Evolutionary conservation across 2,888 invertebrate genomes (phyloP).

Genomic region (Parnassius apollo): DNA sequence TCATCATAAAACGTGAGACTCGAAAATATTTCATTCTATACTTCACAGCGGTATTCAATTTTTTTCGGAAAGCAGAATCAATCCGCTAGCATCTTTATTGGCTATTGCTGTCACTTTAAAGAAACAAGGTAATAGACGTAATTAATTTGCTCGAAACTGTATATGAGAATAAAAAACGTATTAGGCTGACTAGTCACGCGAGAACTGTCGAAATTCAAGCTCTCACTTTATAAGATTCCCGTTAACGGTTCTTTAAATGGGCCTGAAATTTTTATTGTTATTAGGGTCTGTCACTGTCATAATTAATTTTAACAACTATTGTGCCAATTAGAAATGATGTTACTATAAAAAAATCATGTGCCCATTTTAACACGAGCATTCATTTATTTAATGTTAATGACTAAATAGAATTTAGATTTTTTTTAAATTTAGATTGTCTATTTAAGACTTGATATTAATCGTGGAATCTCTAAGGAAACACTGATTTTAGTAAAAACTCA

Average conservation of each 20-base stretch:
- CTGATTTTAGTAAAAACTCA: no score
- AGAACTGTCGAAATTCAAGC: slow-evolving; percentile 59
- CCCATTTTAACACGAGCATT: no score
- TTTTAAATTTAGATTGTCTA: no score
- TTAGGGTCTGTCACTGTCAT: slow-evolving; percentile 30
- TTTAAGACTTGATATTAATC: no score
- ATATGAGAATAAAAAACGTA: slow-evolving; percentile 53
- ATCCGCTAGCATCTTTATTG: slow-evolving; percentile 47
- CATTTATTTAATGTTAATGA: no score
- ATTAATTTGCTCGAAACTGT: slow-evolving; percentile 62
- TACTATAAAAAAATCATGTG: no score
- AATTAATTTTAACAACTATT: slow-evolving; percentile 10
- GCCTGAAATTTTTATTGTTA: slow-evolving; percentile 31
- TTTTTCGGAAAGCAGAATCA: slow-evolving; percentile 28
- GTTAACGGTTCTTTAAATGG: slow-evolving; percentile 36
- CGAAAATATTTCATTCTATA: no score
- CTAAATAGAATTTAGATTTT: no score
- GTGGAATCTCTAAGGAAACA: no score
- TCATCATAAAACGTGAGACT: no score
- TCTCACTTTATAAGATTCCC: slow-evolving; percentile 39
- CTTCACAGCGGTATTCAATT: no score
- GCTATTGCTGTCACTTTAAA: slow-evolving; percentile 55
- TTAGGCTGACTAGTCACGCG: slow-evolving; percentile 60
- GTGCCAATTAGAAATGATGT: slow-evolving; percentile 2
- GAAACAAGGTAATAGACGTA: slow-evolving; percentile 64